A percentile compares a stretch with the other conserved stretches of the same genome.
phyloP scores from a whole-genome alignment of 1,140 invertebrate genomes.

The Bombus confusus region DNA sequence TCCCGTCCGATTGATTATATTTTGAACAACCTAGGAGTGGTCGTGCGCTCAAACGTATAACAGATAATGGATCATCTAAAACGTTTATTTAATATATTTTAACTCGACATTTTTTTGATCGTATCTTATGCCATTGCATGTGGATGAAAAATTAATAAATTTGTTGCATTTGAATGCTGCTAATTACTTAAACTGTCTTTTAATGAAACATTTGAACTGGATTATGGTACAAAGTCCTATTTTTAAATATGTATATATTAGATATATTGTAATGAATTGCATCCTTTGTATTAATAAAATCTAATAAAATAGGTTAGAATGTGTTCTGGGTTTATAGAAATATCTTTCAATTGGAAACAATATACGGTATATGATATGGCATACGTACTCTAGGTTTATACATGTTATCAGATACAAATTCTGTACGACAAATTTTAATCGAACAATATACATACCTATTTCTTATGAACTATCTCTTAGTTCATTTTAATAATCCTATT shows the following conservation, averaged over 20 bases:
- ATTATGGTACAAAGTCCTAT: background rate
- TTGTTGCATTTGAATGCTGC: too few relatives aligned
- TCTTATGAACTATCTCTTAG: too few relatives aligned
- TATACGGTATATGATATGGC: too few relatives aligned
- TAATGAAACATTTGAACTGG: background rate
- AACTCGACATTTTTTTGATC: background rate
- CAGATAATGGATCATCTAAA: background rate
- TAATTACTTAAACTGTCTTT: background rate
- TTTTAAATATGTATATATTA: background rate
- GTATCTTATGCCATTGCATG: too few relatives aligned
- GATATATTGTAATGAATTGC: background rate
- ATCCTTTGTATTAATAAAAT: too few relatives aligned
- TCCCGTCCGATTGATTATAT: conserved; percentile 50
- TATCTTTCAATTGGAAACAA: background rate
- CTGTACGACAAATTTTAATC: too few relatives aligned
- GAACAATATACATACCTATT: too few relatives aligned
- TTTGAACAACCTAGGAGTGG: background rate
- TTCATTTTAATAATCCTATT: too few relatives aligned
- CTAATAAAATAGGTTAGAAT: too few relatives aligned
- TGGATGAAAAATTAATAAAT: too few relatives aligned
- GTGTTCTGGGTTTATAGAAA: background rate
- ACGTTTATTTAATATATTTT: background rate
- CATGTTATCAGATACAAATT: too few relatives aligned
- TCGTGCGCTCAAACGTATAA: background rate
- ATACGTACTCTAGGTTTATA: too few relatives aligned